Evolutionary conservation across 2,113 vertebrate genomes (phyloP), one percentile per base, ranked within the genome.

Genomic region (Arothron firmamentum): DNA sequence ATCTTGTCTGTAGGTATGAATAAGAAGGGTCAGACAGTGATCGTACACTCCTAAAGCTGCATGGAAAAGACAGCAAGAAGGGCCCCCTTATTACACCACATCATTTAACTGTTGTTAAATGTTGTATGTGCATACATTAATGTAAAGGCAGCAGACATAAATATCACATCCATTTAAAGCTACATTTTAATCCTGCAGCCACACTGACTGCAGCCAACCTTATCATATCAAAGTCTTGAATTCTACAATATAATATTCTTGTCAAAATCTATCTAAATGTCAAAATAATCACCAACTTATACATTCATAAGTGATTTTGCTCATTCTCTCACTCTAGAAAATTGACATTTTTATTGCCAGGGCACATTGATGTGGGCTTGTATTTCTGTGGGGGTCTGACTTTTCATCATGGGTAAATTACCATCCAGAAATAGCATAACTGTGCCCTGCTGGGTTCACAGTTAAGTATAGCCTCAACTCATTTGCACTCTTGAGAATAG

Each of bases 351-450:
- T 77, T 86, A 79, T 69, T 75, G 79, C 81, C 87, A 80, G 79
- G 75, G 72, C 65, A 78, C 71, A 82, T 85, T 88, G 79, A 80
- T 81, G 83, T 81, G 79, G 84, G 78, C 72, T 84, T 77, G 58
- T 72, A 83, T 84, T 77, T 68, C 71, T 72, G 62, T 87, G 80
- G 71, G 56, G 58, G 59, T 70, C 71, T 79, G 75, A 73, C 65
- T 74, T 79, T 78, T 83, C 77, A 75, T 87, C 85, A 87, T 76
- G 70, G 74, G 64, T 28, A 75, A 80, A 90, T 88, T 87, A 74
- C 69, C 82, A 84, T 81, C 85, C 79, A 86, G 79, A 88, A 87
- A 85, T 78, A 82, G 74, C 67, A 56, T 31, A 64, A 76, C 75
- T 82, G 57, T 79, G 63, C 67, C 68, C 75, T 56, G 68, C 73